phyloP scores from a whole-genome alignment of 2,888 invertebrate genomes.

The Dromius quadrimaculatus region DNA sequence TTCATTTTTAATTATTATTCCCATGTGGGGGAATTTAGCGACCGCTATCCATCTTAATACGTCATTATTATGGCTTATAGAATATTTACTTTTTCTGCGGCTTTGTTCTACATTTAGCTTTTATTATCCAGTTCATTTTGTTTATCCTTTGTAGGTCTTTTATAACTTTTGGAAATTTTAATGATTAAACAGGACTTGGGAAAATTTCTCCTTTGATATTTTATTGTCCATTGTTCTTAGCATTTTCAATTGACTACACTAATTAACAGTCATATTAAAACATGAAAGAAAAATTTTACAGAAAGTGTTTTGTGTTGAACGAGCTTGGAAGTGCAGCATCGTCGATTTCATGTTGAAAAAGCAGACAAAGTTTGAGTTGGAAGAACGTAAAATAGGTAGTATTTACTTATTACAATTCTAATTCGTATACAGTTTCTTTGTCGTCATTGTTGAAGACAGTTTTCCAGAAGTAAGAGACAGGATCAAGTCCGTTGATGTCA shows the following conservation, averaged over 20 bases:
- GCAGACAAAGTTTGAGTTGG: not conserved
- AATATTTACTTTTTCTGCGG: slow-evolving; percentile 44
- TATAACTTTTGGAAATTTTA: slow-evolving; percentile 32
- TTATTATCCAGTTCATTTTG: slow-evolving; percentile 33
- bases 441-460: no score
- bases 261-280: slow-evolving; percentile 4
- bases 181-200: slow-evolving; percentile 31
- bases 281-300: not conserved
- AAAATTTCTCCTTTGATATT: slow-evolving; percentile 17
- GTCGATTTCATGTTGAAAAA: slow-evolving; percentile 7
- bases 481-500: no score
- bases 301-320: not conserved
- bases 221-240: slow-evolving; percentile 2
- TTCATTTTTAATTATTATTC: slow-evolving; percentile 22
- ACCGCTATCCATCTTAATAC: slow-evolving; percentile 26
- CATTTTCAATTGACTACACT: slow-evolving; percentile 29
- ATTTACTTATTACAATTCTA: no score
- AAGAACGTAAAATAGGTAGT: no score
- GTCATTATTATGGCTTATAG: slow-evolving; percentile 47
- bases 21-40: not conserved
- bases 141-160: slow-evolving; percentile 37
- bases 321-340: slow-evolving; percentile 8
- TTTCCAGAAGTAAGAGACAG: no score
- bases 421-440: no score
- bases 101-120: slow-evolving; percentile 21